These are phyloP conservation scores for Planiliza haematocheilus DNA, from an alignment of 2,113 vertebrate genomes.

Conservation along the genomic window DNA sequence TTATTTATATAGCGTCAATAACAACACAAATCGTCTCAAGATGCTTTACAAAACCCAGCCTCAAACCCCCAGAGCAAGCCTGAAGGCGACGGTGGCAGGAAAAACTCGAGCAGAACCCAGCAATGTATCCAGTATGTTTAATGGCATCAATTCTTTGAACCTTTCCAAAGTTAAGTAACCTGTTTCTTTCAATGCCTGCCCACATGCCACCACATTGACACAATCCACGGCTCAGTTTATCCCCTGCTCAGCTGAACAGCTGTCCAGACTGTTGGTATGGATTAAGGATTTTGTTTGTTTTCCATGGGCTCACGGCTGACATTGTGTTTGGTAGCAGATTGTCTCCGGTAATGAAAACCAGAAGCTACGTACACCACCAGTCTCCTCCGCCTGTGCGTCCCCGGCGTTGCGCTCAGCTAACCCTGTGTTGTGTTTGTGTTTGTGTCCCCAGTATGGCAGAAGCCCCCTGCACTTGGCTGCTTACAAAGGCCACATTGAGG, in stretches of 20 bases:
- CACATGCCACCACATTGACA: slow-evolving; percentile 5
- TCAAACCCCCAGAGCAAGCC: no score
- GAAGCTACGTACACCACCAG: background rate
- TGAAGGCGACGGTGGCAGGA: no score
- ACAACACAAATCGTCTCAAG: no score
- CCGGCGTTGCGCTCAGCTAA: no score
- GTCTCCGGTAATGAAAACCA: slow-evolving; percentile 8
- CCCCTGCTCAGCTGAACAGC: slow-evolving; percentile 31
- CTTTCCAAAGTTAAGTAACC: background rate
- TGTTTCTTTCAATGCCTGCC: background rate
- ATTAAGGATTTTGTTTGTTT: slow-evolving; percentile 70
- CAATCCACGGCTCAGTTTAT: slow-evolving; percentile 21
- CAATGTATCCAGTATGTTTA: no score
- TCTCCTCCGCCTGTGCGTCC: no score
- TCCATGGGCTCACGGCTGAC: slow-evolving; percentile 37
- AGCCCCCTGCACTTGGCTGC: slow-evolving; percentile 94
- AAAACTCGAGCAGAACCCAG: no score
- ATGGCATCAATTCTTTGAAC: no score
- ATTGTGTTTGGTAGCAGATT: slow-evolving; percentile 10
- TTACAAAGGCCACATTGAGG: slow-evolving; percentile 92
- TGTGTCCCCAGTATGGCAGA: slow-evolving; percentile 90
- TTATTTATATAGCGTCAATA: no score
- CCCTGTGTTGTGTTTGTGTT: slow-evolving; percentile 49
- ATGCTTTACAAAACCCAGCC: no score
- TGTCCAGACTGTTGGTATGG: slow-evolving; percentile 33